Conservation (phyloP, 1,140 invertebrate genomes). For the Choristoneura fumiferana region DNA sequence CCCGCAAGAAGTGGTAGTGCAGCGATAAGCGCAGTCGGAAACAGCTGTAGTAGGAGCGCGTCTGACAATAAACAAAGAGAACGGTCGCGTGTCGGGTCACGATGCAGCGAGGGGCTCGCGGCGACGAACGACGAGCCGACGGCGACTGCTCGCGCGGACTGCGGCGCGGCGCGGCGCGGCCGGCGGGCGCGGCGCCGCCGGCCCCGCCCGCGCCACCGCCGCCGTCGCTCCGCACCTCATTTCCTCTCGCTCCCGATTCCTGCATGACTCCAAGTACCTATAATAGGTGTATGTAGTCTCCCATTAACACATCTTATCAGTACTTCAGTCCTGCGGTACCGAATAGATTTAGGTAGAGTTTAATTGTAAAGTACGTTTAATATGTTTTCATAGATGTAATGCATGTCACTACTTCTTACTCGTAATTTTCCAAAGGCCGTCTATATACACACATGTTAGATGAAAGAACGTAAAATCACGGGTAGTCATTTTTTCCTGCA, state of each 20-base stretch:
- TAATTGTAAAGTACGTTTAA: too few relatives aligned
- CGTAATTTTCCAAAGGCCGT: too few relatives aligned
- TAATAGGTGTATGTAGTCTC: not conserved
- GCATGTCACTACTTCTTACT: too few relatives aligned
- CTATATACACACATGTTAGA: too few relatives aligned
- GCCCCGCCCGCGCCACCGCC: slow-evolving; percentile 33
- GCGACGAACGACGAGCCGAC: slow-evolving; percentile 44
- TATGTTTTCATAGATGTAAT: too few relatives aligned
- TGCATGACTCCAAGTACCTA: slow-evolving; percentile 52
- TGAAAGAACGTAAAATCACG: too few relatives aligned
- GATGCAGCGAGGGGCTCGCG: slow-evolving; percentile 31
- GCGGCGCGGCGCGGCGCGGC: slow-evolving; percentile 44
- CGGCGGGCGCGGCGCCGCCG: slow-evolving; percentile 36
- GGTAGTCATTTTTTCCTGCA: too few relatives aligned
- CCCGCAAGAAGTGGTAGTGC: slow-evolving; percentile 2
- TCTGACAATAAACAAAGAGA: slow-evolving; percentile 68
- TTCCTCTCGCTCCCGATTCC: slow-evolving; percentile 34
- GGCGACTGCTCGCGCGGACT: slow-evolving; percentile 59
- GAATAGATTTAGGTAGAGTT: too few relatives aligned
- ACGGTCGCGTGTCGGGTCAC: slow-evolving; percentile 44
- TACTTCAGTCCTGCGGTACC: too few relatives aligned
- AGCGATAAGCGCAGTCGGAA: slow-evolving; percentile 29
- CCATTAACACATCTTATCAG: too few relatives aligned
- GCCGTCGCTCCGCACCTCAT: slow-evolving; percentile 29
- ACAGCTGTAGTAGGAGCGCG: slow-evolving; percentile 55